These are phyloP conservation scores for Ooceraea biroi DNA, from an alignment of 1,140 invertebrate genomes.

Conservation along the genomic window DNA sequence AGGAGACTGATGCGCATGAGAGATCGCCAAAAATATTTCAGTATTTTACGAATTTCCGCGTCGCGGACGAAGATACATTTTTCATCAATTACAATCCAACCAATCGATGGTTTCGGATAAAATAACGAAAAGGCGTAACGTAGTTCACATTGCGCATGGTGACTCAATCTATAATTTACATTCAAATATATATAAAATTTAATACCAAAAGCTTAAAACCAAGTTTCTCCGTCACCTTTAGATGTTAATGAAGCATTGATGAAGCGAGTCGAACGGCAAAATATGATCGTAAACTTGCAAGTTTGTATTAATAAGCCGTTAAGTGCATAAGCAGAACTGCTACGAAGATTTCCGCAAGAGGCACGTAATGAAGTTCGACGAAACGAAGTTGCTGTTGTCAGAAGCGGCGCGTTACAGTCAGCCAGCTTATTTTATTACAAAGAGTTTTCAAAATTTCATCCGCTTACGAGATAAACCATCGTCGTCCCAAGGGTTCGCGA, in stretches of 20 bases:
- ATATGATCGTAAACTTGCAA: not conserved
- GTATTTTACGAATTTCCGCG: not conserved
- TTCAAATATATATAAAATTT: not conserved
- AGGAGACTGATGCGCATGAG: not conserved
- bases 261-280: too few species aligned
- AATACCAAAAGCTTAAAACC: too few species aligned
- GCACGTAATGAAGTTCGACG: not conserved
- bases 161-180: not conserved
- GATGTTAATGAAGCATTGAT: too few species aligned
- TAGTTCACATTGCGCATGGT: not conserved
- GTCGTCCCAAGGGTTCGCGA: not conserved
- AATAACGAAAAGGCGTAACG: not conserved
- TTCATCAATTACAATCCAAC: not conserved
- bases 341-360: not conserved
- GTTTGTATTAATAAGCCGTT: not conserved
- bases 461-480: not conserved
- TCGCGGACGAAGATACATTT: not conserved
- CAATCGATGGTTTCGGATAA: not conserved
- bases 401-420: not conserved
- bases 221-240: not conserved
- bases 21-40: not conserved
- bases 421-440: not conserved
- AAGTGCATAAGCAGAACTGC: not conserved
- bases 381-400: not conserved
- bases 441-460: constrained; percentile 42